These are phyloP conservation scores for Gulo gulo DNA, from an alignment of 2,113 vertebrate species.

Conservation along the genomic window DNA sequence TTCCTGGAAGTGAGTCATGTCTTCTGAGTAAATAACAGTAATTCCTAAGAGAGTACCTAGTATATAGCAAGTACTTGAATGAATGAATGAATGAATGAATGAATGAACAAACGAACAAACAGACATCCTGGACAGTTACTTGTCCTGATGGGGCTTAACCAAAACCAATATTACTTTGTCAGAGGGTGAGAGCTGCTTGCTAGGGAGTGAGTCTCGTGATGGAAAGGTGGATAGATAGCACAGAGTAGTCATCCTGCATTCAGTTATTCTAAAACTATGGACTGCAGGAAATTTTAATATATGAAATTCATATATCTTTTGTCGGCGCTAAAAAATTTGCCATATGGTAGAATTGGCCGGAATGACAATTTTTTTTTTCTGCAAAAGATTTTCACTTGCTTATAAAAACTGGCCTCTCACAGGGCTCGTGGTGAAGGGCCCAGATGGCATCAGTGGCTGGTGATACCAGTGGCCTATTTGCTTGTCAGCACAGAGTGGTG, in stretches of 20 bases:
- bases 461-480: not conserved
- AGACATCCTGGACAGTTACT: not conserved
- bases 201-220: not conserved
- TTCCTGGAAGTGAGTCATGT: not conserved
- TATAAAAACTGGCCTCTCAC: not conserved
- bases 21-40: not conserved
- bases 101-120: not conserved
- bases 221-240: not conserved
- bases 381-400: conserved; percentile 3
- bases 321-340: not conserved
- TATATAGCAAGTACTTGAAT: not conserved
- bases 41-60: not conserved
- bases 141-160: not conserved
- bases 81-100: not conserved
- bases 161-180: not conserved
- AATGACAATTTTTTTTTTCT: not conserved
- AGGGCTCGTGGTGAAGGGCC: not conserved
- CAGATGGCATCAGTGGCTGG: not conserved
- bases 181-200: not conserved
- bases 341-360: not conserved
- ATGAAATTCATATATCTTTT: not conserved
- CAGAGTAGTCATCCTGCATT: not conserved
- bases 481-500: not conserved
- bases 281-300: conserved; percentile 12
- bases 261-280: not conserved